Evolutionary conservation across 2,797 vertebrate species (phyloP).

Genomic region (Ptychobarbus kaznakovi): DNA sequence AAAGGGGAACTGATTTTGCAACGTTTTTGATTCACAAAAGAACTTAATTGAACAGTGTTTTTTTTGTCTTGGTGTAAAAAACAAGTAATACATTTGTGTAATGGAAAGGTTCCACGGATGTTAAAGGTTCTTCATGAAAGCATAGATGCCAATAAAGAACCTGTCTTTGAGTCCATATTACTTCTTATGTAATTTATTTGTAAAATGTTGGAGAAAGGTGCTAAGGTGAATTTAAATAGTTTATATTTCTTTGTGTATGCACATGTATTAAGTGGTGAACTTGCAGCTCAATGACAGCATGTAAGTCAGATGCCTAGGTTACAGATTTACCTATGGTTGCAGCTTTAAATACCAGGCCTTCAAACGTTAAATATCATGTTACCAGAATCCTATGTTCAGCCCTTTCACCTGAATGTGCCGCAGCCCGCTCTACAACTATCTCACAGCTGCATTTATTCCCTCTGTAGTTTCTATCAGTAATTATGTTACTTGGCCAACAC

Average conservation of each 20-base stretch:
- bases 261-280: not conserved
- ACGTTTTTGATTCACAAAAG: not conserved
- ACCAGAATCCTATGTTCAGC: conserved; percentile 11
- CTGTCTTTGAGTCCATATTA: not conserved
- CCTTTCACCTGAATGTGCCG: conserved; percentile 22
- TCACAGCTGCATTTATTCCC: not conserved
- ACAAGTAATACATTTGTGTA: not conserved
- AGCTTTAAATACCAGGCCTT: conserved; percentile 22
- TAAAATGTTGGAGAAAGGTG: not conserved
- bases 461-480: not conserved
- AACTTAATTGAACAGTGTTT: not conserved
- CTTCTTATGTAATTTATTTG: not conserved
- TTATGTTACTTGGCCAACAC: not conserved
- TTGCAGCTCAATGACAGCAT: not conserved
- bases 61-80: not conserved
- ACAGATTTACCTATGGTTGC: conserved; percentile 1
- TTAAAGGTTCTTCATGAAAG: not conserved
- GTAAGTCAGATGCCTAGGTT: conserved; percentile 7
- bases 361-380: conserved; percentile 11
- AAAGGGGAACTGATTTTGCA: not conserved
- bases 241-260: not conserved
- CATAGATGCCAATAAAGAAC: not conserved
- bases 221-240: not conserved
- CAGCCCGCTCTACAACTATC: not conserved
- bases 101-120: not conserved